phyloP scores from a whole-genome alignment of 2,797 vertebrate species.

The Brotula barbata region DNA sequence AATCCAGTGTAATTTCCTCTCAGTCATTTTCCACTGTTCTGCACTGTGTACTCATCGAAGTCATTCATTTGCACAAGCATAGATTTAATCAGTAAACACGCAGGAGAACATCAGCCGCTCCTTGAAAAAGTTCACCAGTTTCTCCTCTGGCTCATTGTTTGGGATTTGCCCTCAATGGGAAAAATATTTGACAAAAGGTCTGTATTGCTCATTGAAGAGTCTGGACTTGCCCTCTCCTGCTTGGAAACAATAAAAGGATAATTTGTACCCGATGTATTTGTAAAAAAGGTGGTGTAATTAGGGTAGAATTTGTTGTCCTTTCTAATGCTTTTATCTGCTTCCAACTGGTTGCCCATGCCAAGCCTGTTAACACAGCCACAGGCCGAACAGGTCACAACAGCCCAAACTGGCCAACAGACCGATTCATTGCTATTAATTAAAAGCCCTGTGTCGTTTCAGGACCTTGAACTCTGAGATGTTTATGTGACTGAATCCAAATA shows the following conservation, averaged over 20 bases:
- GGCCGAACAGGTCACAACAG: conserved; percentile 55
- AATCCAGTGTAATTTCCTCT: no score
- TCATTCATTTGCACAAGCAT: conserved; percentile 5
- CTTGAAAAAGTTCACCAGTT: conserved; percentile 10
- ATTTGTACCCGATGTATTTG: conserved; percentile 78
- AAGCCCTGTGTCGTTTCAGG: neutral
- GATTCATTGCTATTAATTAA: conserved; percentile 14
- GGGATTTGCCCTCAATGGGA: conserved; percentile 50
- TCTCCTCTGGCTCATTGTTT: conserved; percentile 17
- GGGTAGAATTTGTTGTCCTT: conserved; percentile 73
- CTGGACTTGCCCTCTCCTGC: conserved; percentile 70
- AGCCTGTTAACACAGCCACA: conserved; percentile 65
- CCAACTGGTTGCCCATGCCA: conserved; percentile 67
- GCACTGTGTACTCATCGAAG: no score
- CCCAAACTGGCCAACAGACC: conserved; percentile 38
- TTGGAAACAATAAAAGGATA: conserved; percentile 75
- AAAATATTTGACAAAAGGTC: conserved; percentile 55
- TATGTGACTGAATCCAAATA: no score
- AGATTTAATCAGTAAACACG: conserved; percentile 6
- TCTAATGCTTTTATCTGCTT: conserved; percentile 68
- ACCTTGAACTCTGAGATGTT: neutral
- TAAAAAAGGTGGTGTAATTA: conserved; percentile 71
- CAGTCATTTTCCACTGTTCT: no score
- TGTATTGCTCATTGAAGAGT: conserved; percentile 48
- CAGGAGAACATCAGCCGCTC: conserved; percentile 15